Conservation (phyloP, 2,888 invertebrate genomes). For the Auanema sp. region DNA sequence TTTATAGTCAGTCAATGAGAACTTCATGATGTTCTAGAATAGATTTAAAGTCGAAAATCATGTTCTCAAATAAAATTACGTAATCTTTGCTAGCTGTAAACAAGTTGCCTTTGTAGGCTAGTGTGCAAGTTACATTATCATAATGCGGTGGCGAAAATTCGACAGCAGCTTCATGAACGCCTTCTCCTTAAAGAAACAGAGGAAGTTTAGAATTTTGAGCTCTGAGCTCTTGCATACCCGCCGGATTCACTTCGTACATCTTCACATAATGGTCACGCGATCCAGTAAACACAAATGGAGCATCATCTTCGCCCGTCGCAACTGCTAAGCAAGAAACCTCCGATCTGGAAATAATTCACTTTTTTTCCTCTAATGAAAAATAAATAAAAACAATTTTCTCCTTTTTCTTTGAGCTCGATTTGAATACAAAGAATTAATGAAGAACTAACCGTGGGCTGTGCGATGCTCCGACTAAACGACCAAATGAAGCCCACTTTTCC, state of each 20-base stretch:
- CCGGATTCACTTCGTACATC: conserved; percentile 64
- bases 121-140: conserved; percentile 81
- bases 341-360: conserved; percentile 16
- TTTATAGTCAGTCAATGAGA: conserved; percentile 44
- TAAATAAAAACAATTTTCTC: background rate
- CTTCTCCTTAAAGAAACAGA: conserved; percentile 16
- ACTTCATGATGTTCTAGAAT: conserved; percentile 54
- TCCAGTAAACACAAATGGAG: conserved; percentile 75
- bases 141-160: conserved; percentile 84
- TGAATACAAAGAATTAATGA: background rate
- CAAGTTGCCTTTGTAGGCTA: conserved; percentile 68
- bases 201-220: background rate
- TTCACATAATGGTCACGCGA: conserved; percentile 84
- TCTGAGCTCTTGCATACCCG: conserved; percentile 8
- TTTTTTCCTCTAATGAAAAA: background rate
- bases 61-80: conserved; percentile 32
- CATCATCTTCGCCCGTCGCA: conserved; percentile 74
- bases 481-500: conserved; percentile 61
- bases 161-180: conserved; percentile 67
- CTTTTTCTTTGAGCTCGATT: too few species aligned
- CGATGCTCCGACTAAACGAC: conserved; percentile 38
- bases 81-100: conserved; percentile 84
- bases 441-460: conserved; percentile 30
- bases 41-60: background rate
- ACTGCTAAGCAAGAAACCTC: conserved; percentile 63